phyloP scores from a whole-genome alignment of 2,113 vertebrate species.

The Dicentrarchus labrax region DNA sequence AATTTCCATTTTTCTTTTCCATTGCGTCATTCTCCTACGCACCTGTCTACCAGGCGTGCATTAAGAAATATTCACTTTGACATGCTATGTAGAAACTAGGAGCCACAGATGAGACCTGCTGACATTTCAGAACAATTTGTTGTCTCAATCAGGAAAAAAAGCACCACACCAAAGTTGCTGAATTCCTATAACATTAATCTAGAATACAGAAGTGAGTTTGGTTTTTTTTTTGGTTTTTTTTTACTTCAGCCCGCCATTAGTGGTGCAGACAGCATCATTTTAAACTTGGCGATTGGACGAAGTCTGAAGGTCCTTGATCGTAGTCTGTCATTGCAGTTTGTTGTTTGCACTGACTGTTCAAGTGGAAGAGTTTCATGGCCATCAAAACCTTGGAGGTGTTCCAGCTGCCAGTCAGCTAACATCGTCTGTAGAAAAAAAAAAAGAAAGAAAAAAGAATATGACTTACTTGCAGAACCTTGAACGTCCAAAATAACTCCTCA shows the following conservation, averaged over 20 bases:
- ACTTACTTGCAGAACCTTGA: conserved; percentile 16
- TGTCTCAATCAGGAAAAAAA: not conserved
- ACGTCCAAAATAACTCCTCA: conserved; percentile 2
- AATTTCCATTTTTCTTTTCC: not conserved
- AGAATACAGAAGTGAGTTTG: not conserved
- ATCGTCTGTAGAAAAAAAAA: not conserved
- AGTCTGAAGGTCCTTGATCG: not conserved
- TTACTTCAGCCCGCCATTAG: not conserved
- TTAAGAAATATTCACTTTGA: not conserved
- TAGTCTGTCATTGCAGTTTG: not conserved
- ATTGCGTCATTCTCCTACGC: not conserved
- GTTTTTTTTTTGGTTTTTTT: not conserved
- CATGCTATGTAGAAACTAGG: not conserved
- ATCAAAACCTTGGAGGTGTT: conserved; percentile 12
- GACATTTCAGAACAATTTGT: not conserved
- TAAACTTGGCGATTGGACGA: not conserved
- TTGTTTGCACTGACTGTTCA: not conserved
- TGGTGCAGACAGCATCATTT: not conserved
- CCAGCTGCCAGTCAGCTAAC: conserved; percentile 12
- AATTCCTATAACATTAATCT: not conserved
- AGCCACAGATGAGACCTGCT: not conserved
- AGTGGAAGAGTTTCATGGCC: conserved; percentile 4
- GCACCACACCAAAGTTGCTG: not conserved
- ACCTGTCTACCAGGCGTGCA: not conserved
- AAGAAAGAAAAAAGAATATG: not conserved